Percentiles rank a stretch among this genome's conserved stretches.
Evolutionary conservation across 1,140 invertebrate genomes (phyloP).

Genomic region (Drosophila micromelanica): DNA sequence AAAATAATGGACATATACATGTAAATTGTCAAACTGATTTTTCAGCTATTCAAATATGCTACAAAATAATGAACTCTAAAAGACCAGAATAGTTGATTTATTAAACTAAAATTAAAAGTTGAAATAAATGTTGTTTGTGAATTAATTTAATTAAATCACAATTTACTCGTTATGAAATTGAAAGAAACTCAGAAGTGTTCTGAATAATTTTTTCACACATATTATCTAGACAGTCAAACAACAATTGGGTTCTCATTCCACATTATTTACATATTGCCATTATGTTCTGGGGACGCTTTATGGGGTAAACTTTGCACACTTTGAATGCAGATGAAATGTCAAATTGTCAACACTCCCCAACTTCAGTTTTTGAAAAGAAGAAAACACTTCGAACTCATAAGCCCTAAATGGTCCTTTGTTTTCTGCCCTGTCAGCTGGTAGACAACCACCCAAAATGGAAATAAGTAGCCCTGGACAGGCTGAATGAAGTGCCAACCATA

Average conservation of each 20-base stretch:
- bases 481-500: conserved; percentile 63
- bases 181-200: too few relatives aligned
- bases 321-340: conserved; percentile 58
- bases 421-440: conserved; percentile 15
- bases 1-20: not conserved
- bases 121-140: too few relatives aligned
- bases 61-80: not conserved
- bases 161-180: too few relatives aligned
- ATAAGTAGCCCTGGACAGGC: conserved; percentile 56
- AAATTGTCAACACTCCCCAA: conserved; percentile 38
- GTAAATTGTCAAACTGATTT: conserved; percentile 16
- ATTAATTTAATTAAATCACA: too few relatives aligned
- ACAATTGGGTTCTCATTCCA: not conserved
- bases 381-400: conserved; percentile 9
- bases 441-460: not conserved
- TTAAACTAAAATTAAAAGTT: too few relatives aligned
- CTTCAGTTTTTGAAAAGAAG: not conserved
- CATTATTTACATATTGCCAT: not conserved
- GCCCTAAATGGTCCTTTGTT: conserved; percentile 34
- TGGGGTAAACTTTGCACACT: conserved; percentile 2
- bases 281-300: not conserved
- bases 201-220: too few relatives aligned
- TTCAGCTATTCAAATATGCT: not conserved
- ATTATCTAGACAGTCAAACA: not conserved
- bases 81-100: not conserved